Evolutionary conservation across 2,888 invertebrate species (phyloP), one percentile per base, ranked within the genome.

Genomic region (Pasiphila rectangulata): DNA sequence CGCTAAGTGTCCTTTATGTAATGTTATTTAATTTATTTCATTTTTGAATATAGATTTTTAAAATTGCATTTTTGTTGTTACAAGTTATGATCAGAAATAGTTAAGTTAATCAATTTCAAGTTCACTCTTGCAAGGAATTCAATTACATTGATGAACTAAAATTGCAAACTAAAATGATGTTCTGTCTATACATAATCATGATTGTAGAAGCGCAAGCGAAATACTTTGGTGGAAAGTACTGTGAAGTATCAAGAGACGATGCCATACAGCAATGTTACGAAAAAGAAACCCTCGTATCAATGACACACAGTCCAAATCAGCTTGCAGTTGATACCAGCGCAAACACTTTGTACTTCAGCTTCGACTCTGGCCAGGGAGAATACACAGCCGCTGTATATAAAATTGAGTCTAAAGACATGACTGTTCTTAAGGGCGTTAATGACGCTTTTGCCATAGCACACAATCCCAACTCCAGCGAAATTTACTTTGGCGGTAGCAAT

Each of bases 401-500:
- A 13, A 67, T 85, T 6, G 72, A 77, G 1, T 74, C 58, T 2
- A 78, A 68, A 61, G 71, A 71, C 39, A 39, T 83, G 0, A 78
- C 64, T 1, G 68, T 84, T 13, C 51, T 85, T 1, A 79, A 78
- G 64, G 85, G 86, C 1, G 67, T 84, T 1, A 83, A 74, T 51
- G 86, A 86, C 38, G 83, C 85, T 21, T 86, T 81, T 57, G 84
- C 85, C 0, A 71, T 85, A 38, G 56, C 83, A 4, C 64, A 59
- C 32, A 74, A 83, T 41, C 54, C 63, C 0, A 12, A 5, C 0
- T 62, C 53, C 0, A 65, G 61, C 5, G 75, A 78, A 13, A 70
- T 85, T 15, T 84, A 77, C 54, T 84, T 86, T 40, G 86, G 85
- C 1, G 86, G 86, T 0, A 83, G 76, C 43, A 65, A 80, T 32